Percentiles rank a stretch among this genome's conserved stretches.
Conservation (phyloP, 2,113 vertebrate genomes). For the Tragulus kanchil region DNA sequence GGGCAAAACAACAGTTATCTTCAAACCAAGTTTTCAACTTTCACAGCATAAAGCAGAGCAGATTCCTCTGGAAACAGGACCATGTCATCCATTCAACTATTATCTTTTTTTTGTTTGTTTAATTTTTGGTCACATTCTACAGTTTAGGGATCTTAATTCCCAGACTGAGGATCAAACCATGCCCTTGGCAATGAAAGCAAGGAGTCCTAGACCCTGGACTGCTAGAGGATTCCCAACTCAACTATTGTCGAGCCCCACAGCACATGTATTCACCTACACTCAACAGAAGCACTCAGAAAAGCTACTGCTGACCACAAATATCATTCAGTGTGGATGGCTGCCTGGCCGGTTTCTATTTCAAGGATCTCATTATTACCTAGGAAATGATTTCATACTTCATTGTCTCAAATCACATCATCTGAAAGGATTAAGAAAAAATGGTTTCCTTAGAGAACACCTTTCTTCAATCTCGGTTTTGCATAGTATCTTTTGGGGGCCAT, state of each 20-base stretch:
- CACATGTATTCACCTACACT: neutral
- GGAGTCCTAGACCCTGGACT: neutral
- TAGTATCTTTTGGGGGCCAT: neutral
- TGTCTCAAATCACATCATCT: neutral
- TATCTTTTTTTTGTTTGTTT: neutral
- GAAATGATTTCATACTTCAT: conserved; percentile 28
- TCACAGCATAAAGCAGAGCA: neutral
- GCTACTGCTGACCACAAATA: neutral
- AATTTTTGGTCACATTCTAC: neutral
- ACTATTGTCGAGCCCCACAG: neutral
- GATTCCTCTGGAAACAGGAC: neutral
- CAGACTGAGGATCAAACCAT: neutral
- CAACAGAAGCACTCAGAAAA: neutral
- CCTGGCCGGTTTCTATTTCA: neutral
- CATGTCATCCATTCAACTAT: neutral
- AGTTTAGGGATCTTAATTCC: neutral
- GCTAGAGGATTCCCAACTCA: neutral
- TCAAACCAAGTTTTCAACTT: conserved; percentile 17
- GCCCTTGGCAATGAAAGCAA: neutral
- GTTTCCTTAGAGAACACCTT: conserved; percentile 46
- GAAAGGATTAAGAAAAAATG: conserved; percentile 17
- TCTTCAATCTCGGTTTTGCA: neutral
- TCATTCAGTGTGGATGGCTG: neutral
- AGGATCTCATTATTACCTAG: neutral
- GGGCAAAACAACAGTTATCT: neutral